Evolutionary conservation across 2,888 invertebrate genomes (phyloP), one percentile per base, ranked within the genome.

Genomic region (Alloscopus bannaensis): DNA sequence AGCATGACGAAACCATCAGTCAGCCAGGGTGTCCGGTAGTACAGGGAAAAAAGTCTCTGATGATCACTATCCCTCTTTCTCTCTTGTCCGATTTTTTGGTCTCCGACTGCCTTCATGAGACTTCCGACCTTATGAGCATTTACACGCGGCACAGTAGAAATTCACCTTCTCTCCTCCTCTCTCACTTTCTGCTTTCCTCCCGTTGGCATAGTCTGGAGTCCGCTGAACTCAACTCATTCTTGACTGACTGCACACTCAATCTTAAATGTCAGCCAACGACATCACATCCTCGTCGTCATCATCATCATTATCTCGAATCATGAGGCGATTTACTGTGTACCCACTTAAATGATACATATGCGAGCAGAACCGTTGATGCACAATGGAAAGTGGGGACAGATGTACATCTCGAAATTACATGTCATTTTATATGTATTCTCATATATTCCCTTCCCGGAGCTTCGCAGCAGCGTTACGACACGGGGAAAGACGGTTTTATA

Each of bases 171-270:
- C 64, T 55, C 59, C 22, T 26, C 57, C 47, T 26, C 45, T 47
- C 28, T 20, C 20, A 13, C 11, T 24, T 65, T 52, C 52, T 18
- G 26, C 57, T 55, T 71, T 2, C 20, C 16, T 6, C 52, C 52
- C 47, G 29, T 76, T 70, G 65, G 64, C 64, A 70, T 77, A 77
- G n/a, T n/a, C 64, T 77, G 64, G 64, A 70, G 70, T 77, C 64
- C 70, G 70, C 70, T 64, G 64, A 64, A 77, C 64, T 62, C 70
- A 26, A 71, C 66, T 71, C 71, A 47, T 62, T 64, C 69, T 66
- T 78, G 78, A 71, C 71, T 78, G 78, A 78, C 57, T 78, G 36
- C 71, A 55, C 64, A 78, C 71, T 78, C 78, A 70, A 78, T 78
- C 78, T 78, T 71, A 71, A 71, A 78, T 66, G 78, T 78, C 78